Conservation (phyloP, 35 echinoderm and acorn worm species). For the Holothuria glaberrima region DNA sequence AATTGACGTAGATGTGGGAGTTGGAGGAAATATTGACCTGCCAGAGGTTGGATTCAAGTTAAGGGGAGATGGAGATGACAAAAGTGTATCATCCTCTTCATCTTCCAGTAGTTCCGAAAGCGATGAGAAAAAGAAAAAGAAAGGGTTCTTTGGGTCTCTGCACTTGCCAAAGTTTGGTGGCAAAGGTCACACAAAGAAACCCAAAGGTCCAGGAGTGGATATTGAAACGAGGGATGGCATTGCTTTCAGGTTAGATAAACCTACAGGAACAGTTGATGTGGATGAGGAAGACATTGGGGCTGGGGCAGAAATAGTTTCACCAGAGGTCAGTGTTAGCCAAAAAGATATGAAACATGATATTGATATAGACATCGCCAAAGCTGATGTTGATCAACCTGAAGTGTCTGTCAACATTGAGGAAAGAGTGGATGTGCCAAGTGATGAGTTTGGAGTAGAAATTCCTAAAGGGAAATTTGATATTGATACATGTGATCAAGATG, state of each 20-base stretch:
- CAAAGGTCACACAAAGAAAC: constrained; percentile 2
- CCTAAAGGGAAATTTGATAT: background rate
- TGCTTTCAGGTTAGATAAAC: background rate
- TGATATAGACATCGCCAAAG: background rate
- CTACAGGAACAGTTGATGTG: background rate
- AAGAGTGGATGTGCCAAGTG: background rate
- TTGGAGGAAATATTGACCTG: background rate
- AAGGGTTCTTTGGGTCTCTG: constrained; percentile 25
- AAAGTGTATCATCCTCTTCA: constrained; percentile 29
- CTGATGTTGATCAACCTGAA: background rate
- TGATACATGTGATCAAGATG: too few species aligned
- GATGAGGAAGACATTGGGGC: background rate
- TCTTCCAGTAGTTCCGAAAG: constrained; percentile 22
- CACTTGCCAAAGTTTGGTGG: constrained; percentile 45
- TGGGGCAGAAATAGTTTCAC: background rate
- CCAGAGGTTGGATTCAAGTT: background rate
- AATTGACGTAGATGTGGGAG: background rate
- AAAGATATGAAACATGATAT: background rate
- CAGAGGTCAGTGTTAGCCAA: background rate
- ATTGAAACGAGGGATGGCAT: background rate
- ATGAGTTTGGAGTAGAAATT: background rate
- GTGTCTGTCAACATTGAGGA: too few species aligned
- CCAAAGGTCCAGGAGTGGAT: background rate
- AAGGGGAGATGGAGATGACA: constrained; percentile 7
- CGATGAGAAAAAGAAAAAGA: constrained; percentile 8